These are phyloP conservation scores for Helicoverpa assulta DNA, from an alignment of 2,888 invertebrate genomes.

Conservation along the genomic window DNA sequence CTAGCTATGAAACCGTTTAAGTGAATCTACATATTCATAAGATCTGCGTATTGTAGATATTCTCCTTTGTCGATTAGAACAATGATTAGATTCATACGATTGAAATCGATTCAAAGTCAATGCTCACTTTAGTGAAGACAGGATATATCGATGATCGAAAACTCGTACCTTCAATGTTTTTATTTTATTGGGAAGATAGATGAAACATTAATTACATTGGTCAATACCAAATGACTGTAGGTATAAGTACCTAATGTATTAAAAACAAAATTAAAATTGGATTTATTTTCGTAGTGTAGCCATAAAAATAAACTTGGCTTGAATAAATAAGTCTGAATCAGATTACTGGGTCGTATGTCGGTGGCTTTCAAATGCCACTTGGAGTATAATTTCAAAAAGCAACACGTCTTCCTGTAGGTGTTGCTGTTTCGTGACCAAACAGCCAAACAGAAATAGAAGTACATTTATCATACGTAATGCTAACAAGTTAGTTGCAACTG, in stretches of 20 bases:
- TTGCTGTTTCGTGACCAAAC: constrained; percentile 47
- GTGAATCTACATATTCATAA: constrained; percentile 16
- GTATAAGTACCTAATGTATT: neutral
- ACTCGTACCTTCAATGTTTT: too few relatives aligned
- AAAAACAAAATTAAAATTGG: neutral
- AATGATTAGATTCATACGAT: too few relatives aligned
- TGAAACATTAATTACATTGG: too few relatives aligned
- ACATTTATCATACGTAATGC: constrained; percentile 52
- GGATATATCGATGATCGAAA: too few relatives aligned
- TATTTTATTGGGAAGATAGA: too few relatives aligned
- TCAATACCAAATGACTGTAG: neutral
- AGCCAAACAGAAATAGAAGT: constrained; percentile 50
- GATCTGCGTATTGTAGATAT: constrained; percentile 11
- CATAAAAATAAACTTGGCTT: neutral
- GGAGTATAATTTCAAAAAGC: constrained; percentile 31
- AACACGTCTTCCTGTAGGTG: constrained; percentile 39
- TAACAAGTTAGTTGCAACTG: constrained; percentile 59
- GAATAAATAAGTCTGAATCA: constrained; percentile 14
- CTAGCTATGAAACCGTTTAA: constrained; percentile 29
- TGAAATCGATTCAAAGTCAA: too few relatives aligned
- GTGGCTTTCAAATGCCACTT: constrained; percentile 26
- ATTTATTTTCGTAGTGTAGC: neutral
- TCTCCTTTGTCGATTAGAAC: neutral
- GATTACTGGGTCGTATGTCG: constrained; percentile 24
- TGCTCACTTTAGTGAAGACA: too few relatives aligned